Conservation (phyloP, 2,888 invertebrate species). For the Apocheima hispidaria region DNA sequence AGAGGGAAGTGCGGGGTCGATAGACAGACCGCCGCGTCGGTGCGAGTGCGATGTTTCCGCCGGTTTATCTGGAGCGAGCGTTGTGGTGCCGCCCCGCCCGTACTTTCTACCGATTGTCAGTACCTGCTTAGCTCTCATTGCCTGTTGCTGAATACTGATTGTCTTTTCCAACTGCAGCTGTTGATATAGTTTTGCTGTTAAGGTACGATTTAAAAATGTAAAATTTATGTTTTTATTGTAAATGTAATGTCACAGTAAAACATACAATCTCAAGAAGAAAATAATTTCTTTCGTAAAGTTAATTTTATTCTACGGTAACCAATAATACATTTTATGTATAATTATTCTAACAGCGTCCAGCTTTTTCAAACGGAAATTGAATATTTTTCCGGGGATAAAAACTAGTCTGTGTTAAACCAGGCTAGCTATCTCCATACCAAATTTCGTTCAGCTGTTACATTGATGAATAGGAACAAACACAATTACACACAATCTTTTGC, state of each 20-base stretch:
- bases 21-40: slow-evolving; percentile 40
- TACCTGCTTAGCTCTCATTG: slow-evolving; percentile 39
- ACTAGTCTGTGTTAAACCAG: no score
- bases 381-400: no score
- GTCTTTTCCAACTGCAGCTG: not conserved
- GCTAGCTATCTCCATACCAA: no score
- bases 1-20: slow-evolving; percentile 58
- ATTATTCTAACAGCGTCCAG: no score
- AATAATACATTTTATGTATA: no score
- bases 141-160: slow-evolving; percentile 7
- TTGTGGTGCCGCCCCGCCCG: slow-evolving; percentile 19
- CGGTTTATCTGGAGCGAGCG: slow-evolving; percentile 44
- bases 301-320: not conserved
- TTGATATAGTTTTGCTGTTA: not conserved
- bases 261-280: not conserved
- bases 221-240: not conserved
- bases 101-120: slow-evolving; percentile 34
- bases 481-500: no score
- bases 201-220: slow-evolving; percentile 2
- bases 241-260: not conserved
- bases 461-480: no score
- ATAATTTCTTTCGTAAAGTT: not conserved
- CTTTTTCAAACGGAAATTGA: no score
- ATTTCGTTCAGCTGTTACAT: no score
- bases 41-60: slow-evolving; percentile 51